Conservation (phyloP, 2,888 invertebrate genomes). For the Neocrepidodera transversa region DNA sequence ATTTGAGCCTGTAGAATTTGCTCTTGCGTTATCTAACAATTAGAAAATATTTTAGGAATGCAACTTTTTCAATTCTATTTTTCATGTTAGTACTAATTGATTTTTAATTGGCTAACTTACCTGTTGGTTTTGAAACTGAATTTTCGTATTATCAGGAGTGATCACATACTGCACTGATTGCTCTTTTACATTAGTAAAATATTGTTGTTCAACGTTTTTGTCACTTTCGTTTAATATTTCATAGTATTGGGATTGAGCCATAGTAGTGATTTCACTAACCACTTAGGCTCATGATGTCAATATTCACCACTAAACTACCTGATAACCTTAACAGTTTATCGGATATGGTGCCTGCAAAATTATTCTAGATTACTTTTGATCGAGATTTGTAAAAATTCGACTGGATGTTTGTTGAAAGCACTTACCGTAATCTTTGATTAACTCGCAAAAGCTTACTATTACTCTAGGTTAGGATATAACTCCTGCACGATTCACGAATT, state of each 20-base stretch:
- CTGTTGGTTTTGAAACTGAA: conserved; percentile 52
- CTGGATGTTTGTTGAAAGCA: conserved; percentile 2
- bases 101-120: conserved; percentile 36
- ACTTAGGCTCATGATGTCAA: conserved; percentile 5
- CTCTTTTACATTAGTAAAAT: conserved; percentile 68
- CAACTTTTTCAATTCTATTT: no score
- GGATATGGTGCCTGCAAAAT: neutral
- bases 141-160: conserved; percentile 49
- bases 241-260: conserved; percentile 71
- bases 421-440: conserved; percentile 1
- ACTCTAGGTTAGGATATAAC: neutral
- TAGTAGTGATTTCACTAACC: conserved; percentile 51
- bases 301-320: neutral
- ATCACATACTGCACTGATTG: conserved; percentile 56
- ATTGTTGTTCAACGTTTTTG: conserved; percentile 66
- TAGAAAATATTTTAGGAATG: neutral
- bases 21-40: conserved; percentile 14
- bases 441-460: neutral
- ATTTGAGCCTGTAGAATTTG: conserved; percentile 23
- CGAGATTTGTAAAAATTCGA: neutral
- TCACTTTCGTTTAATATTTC: conserved; percentile 68
- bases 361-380: neutral
- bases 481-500: neutral
- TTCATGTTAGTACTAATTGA: no score
- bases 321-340: neutral